Percentiles rank a stretch among this genome's conserved stretches.
These are phyloP conservation scores for Dermatemys mawii DNA, from an alignment of 2,113 vertebrate genomes.

Conservation along the genomic window DNA sequence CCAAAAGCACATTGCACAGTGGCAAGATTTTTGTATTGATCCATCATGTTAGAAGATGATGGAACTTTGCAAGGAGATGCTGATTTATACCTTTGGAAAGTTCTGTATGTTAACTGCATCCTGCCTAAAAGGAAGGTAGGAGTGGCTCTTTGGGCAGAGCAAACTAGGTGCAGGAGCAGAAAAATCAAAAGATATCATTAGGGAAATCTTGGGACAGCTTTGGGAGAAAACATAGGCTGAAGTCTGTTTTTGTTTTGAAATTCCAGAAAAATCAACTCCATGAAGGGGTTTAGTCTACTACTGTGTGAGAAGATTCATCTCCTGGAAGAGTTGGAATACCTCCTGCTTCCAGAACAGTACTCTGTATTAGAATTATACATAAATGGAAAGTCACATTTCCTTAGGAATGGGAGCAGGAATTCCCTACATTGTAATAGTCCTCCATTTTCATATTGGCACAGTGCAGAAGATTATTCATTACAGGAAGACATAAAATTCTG, in stretches of 20 bases:
- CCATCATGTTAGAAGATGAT: background rate
- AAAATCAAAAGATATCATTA: background rate
- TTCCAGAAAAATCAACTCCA: background rate
- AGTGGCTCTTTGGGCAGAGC: background rate
- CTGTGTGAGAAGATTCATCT: background rate
- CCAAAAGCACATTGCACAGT: background rate
- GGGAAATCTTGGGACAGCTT: background rate
- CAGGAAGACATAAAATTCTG: constrained; percentile 25
- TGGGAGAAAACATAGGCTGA: rapidly evolving
- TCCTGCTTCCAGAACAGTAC: background rate
- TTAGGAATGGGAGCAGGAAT: background rate
- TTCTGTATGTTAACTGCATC: background rate
- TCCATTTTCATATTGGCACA: background rate
- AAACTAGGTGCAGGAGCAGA: background rate
- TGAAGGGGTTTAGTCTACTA: background rate
- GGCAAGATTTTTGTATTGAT: background rate
- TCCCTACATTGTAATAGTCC: background rate
- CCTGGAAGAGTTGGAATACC: background rate
- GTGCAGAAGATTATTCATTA: constrained; percentile 19
- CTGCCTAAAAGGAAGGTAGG: background rate
- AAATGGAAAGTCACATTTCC: background rate
- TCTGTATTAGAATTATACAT: background rate
- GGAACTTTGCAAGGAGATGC: background rate
- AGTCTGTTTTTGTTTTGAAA: background rate
- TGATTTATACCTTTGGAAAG: background rate